phyloP scores from a whole-genome alignment of 2,888 invertebrate genomes.

The Epirrhoe tristata region DNA sequence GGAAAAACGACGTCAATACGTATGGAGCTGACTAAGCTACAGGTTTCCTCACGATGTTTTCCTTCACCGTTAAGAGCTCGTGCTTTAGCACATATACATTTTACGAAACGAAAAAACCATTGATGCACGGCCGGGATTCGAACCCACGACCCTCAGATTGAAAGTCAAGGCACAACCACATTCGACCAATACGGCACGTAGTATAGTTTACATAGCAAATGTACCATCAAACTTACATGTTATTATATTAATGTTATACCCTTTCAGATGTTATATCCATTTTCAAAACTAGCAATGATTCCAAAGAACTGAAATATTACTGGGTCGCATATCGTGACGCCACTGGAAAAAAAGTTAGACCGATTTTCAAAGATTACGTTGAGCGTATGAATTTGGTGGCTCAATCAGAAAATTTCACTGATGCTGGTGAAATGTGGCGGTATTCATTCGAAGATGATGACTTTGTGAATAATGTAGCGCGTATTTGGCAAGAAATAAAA shows the following conservation, averaged over 20 bases:
- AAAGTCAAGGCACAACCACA: no score
- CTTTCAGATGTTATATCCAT: conserved; percentile 71
- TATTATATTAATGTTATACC: no score
- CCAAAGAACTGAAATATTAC: conserved; percentile 86
- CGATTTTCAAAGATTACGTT: conserved; percentile 86
- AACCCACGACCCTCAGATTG: no score
- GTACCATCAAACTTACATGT: not conserved
- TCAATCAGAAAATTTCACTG: conserved; percentile 77
- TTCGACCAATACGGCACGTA: no score
- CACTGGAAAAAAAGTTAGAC: conserved; percentile 86
- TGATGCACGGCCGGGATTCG: no score
- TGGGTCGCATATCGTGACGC: conserved; percentile 88
- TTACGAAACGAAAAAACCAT: no score
- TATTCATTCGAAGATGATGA: conserved; percentile 75
- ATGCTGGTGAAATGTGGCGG: conserved; percentile 80
- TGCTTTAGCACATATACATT: no score
- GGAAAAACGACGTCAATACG: no score
- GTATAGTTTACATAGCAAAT: not conserved
- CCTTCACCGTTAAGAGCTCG: no score
- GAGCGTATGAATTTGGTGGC: conserved; percentile 87
- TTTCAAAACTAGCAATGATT: conserved; percentile 82
- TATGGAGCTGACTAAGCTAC: no score
- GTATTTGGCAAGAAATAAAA: conserved; percentile 85
- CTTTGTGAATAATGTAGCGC: conserved; percentile 72
- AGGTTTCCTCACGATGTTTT: no score